Evolutionary conservation across 2,113 vertebrate species (phyloP), one percentile per base, ranked within the genome.

Genomic region (Cynopterus brachyotis): DNA sequence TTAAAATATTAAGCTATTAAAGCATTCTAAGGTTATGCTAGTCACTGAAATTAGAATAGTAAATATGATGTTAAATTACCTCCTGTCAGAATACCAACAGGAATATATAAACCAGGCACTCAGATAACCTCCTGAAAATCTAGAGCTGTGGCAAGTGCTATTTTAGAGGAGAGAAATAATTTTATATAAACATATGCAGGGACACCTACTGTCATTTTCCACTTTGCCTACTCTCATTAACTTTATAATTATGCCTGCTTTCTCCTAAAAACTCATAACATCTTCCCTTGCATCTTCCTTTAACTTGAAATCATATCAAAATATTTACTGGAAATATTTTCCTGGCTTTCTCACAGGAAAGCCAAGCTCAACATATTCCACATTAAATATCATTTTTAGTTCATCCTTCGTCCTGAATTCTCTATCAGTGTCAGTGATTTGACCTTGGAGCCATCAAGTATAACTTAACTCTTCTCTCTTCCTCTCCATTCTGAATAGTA

Each of bases 1-100:
- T 89, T 22, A 76, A 95, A 84, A 86, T 79, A 82, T 88, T 80
- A 86, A 79, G 55, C 22, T 89, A 75, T 59, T 92, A 93, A 92
- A 86, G 85, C 22, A 92, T 57, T 69, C 7, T 64, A 64, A 9
- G 59, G 15, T 15, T 82, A 11, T 82, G 42, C 0, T 73, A 80
- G 2, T 35, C 6, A 83, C 53, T 55, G 40, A 91, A 89, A 91
- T 96, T 94, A 91, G 12, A 83, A 60, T 85, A 66, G 53, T 76
- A 83, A 80, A 66, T 32, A 81, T 57, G 22, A 24, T 64, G 73
- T 78, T 78, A 89, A 85, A 89, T 35, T 85, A 11, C 22, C 9
- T 85, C 86, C 24, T 55, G 72, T 86, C 32, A 89, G 42, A 69
- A 78, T 70, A 67, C 32, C 93, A 82, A 62, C 1, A 32, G 22